Evolutionary conservation across 2,888 invertebrate genomes (phyloP).

Genomic region (Luperina nickerlii): DNA sequence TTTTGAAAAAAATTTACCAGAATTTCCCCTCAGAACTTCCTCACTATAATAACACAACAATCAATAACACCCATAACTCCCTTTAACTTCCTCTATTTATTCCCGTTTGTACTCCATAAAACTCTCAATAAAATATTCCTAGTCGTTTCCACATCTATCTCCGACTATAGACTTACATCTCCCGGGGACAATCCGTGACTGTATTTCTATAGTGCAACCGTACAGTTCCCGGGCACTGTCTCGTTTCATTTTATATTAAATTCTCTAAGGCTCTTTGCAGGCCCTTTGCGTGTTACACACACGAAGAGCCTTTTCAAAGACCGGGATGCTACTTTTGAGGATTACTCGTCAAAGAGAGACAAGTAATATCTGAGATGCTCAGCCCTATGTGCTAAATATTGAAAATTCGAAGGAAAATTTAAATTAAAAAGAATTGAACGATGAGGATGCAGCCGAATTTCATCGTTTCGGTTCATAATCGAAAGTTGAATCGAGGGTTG

Average conservation of each 20-base stretch:
- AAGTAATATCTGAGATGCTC: constrained; percentile 2
- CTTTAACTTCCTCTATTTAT: background rate
- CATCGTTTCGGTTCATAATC: background rate
- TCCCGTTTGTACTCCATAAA: background rate
- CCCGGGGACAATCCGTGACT: constrained; percentile 39
- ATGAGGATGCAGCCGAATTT: background rate
- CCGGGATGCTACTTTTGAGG: constrained; percentile 23
- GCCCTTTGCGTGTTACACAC: constrained; percentile 37
- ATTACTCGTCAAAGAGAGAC: constrained; percentile 22
- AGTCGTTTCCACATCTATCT: constrained; percentile 12
- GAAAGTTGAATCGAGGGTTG: background rate
- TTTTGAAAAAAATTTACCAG: too few relatives aligned
- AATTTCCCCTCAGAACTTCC: too few relatives aligned
- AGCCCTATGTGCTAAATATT: background rate
- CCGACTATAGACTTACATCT: constrained; percentile 29
- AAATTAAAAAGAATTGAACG: too few relatives aligned
- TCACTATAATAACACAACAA: background rate
- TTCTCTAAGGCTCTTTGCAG: constrained; percentile 31
- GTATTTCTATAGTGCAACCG: constrained; percentile 34
- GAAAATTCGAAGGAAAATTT: background rate
- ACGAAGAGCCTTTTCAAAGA: constrained; percentile 28
- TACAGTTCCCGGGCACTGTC: constrained; percentile 26
- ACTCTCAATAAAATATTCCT: constrained; percentile 15
- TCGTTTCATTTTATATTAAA: constrained; percentile 49
- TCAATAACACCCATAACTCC: background rate